Percentiles rank a stretch among this genome's conserved stretches.
These are phyloP conservation scores for Eospalax fontanierii DNA, from an alignment of 2,797 vertebrate genomes.

Conservation along the genomic window DNA sequence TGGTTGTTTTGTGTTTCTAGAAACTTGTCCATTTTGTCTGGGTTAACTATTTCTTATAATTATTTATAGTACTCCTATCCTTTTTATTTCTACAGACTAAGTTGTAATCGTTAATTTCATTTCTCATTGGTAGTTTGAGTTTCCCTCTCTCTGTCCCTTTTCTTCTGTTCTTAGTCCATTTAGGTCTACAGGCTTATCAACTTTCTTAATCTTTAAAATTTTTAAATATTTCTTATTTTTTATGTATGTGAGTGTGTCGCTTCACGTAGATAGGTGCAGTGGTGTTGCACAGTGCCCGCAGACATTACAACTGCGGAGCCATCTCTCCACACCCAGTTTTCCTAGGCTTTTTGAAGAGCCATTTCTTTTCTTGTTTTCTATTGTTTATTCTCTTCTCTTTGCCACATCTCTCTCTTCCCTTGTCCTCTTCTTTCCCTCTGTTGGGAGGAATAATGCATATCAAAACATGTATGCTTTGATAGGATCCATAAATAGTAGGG, in stretches of 20 bases:
- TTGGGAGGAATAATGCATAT: not conserved
- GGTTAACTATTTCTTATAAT: not conserved
- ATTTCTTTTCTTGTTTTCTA: not conserved
- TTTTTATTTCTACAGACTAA: conserved; percentile 2
- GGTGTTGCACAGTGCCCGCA: too few relatives aligned
- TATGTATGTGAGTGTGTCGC: too few relatives aligned
- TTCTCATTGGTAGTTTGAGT: not conserved
- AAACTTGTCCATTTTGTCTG: not conserved
- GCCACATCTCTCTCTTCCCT: not conserved
- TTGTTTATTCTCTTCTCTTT: not conserved
- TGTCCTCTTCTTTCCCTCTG: not conserved
- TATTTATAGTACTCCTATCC: not conserved
- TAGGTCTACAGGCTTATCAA: not conserved
- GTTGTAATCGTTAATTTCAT: not conserved
- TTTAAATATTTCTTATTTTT: too few relatives aligned
- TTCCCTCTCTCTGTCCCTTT: not conserved
- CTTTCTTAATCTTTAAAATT: too few relatives aligned
- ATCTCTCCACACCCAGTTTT: not conserved
- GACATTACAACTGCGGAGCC: too few relatives aligned
- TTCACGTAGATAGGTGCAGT: too few relatives aligned
- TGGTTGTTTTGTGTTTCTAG: not conserved
- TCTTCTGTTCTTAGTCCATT: not conserved
- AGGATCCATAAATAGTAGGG: not conserved
- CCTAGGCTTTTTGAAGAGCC: not conserved
- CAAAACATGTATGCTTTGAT: not conserved